Conservation (phyloP, 1,140 invertebrate genomes). For the Drosophila erecta region DNA sequence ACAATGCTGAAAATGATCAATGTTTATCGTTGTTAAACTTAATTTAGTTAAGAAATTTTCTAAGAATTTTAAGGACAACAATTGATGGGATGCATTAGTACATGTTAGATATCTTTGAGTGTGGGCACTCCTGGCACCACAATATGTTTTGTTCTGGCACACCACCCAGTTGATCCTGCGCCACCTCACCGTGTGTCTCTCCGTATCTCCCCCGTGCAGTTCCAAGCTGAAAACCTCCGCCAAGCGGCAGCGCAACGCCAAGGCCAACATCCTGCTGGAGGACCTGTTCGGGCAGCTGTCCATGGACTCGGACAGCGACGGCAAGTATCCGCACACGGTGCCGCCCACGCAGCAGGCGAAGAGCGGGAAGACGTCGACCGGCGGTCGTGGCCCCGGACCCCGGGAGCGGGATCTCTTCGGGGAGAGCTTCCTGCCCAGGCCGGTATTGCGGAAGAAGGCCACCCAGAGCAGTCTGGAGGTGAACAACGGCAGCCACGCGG, state of each 20-base stretch:
- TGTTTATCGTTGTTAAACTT: too few relatives aligned
- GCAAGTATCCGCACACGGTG: slow-evolving; percentile 82
- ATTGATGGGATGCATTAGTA: too few relatives aligned
- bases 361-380: slow-evolving; percentile 53
- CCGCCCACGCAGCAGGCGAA: slow-evolving; percentile 72
- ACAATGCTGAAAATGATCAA: too few relatives aligned
- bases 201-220: slow-evolving; percentile 42
- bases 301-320: slow-evolving; percentile 77
- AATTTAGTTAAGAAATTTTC: too few relatives aligned
- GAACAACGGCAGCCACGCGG: slow-evolving; percentile 76
- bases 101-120: not conserved
- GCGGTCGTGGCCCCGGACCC: not conserved
- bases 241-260: slow-evolving; percentile 72
- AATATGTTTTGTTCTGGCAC: slow-evolving; percentile 2
- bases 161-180: slow-evolving; percentile 11
- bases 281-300: slow-evolving; percentile 83
- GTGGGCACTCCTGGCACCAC: slow-evolving; percentile 25
- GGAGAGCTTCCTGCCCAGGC: slow-evolving; percentile 52
- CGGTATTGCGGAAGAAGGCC: slow-evolving; percentile 39
- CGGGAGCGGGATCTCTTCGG: slow-evolving; percentile 66
- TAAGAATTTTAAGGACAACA: too few relatives aligned
- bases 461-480: slow-evolving; percentile 70
- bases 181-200: slow-evolving; percentile 23
- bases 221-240: slow-evolving; percentile 82
- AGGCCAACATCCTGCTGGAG: slow-evolving; percentile 77